Base-by-base conservation (phyloP, 2,113 vertebrate genomes). In the Phocoena sinus region DNA sequence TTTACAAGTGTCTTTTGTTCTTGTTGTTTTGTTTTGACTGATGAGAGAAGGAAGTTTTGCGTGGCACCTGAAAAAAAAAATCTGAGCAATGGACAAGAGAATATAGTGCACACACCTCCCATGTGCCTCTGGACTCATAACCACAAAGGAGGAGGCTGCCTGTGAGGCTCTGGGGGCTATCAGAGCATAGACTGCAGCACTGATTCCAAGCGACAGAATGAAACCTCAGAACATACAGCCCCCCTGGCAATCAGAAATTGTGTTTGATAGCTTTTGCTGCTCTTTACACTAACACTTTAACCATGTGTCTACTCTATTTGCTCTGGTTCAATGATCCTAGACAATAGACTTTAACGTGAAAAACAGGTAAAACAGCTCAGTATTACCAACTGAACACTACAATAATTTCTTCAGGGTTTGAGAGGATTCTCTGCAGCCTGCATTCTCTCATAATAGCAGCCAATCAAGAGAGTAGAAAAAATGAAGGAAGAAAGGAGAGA, bases 271-370 rank as follows among this genome's bases (percentile, higher is more conserved):
- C 74, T 94, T 94, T 25, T 81, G 70, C n/a, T 85, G 71, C 77
- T 82, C 56, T 95, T 95, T 91, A 67, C 76, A 70, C 76, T 92
- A 95, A 94, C n/a, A 50, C 50, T 62, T 96, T 70, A 81, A 70
- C 80, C 81, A 7, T 14, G 71, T 20, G 53, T 67, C 94, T 84
- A 25, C 65, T 71, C 90, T 92, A n/a, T 91, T 85, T 82, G 71
- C 91, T 97, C 50, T 62, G n/a, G 74, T 93, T 97, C 91, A 79
- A 71, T 82, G 56, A 96, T 80, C 63, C 85, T 38, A 95, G 81
- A 97, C 93, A 95, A 91, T 38, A 94, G 82, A 93, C 47, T 63
- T 88, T 56, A 94, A 74, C 91, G 76, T 82, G 60, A 73, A 73
- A 95, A 95, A 70, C 74, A 84, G 77, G 38, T 63, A 25, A 88